Evolutionary conservation across 2,113 vertebrate species (phyloP).

Genomic region (Pogona vitticeps): DNA sequence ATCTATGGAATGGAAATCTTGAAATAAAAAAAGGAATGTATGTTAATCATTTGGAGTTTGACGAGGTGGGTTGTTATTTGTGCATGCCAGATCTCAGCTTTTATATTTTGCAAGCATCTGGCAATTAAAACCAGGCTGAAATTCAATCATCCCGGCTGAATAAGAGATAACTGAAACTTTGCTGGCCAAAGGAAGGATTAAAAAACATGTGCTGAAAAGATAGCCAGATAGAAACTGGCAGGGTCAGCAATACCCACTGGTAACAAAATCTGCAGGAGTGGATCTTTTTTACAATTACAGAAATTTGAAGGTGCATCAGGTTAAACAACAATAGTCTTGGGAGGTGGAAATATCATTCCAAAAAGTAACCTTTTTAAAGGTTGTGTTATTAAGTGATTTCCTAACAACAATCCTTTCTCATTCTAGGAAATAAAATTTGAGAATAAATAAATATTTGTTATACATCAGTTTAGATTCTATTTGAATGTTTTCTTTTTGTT

Average conservation of each 20-base stretch:
- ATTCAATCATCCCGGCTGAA: constrained; percentile 54
- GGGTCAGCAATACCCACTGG: constrained; percentile 38
- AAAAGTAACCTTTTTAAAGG: constrained; percentile 20
- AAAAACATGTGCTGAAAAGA: not conserved
- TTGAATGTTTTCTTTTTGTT: too few relatives aligned
- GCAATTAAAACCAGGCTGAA: constrained; percentile 49
- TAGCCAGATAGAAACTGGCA: constrained; percentile 6
- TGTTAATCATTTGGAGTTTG: constrained; percentile 19
- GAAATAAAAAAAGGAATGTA: constrained; percentile 28
- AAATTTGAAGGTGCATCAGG: constrained; percentile 40
- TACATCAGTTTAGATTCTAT: not conserved
- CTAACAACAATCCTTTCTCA: constrained; percentile 7
- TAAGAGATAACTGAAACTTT: constrained; percentile 45
- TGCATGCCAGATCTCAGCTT: not conserved
- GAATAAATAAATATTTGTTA: not conserved
- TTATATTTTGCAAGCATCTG: constrained; percentile 44
- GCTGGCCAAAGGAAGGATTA: constrained; percentile 17
- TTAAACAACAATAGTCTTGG: constrained; percentile 43
- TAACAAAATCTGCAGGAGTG: not conserved
- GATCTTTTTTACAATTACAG: not conserved
- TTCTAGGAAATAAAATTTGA: not conserved
- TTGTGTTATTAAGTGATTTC: constrained; percentile 13
- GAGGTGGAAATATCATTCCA: constrained; percentile 14
- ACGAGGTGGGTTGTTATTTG: not conserved
- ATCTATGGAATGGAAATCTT: not conserved